phyloP scores from a whole-genome alignment of 1,140 invertebrate genomes.

The Colletes gigas region DNA sequence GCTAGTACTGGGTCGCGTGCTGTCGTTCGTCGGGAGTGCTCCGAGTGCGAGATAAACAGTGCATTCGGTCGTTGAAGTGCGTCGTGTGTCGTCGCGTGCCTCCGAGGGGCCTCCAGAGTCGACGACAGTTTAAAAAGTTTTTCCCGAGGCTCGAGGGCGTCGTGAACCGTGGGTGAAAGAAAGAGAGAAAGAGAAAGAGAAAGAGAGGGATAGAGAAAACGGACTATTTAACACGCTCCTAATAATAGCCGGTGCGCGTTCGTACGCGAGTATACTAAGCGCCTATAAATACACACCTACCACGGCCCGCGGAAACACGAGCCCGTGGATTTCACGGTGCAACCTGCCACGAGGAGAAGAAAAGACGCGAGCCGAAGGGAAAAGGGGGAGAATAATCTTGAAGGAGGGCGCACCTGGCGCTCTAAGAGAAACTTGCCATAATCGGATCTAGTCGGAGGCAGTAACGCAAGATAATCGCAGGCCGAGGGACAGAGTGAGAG shows the following conservation, averaged over 20 bases:
- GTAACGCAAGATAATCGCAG: slow-evolving; percentile 39
- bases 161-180: slow-evolving; percentile 17
- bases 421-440: slow-evolving; percentile 43
- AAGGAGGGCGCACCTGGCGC: slow-evolving; percentile 50
- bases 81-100: slow-evolving; percentile 29
- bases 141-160: neutral
- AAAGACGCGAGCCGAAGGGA: slow-evolving; percentile 38
- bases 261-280: slow-evolving; percentile 65
- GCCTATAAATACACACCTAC: slow-evolving; percentile 68
- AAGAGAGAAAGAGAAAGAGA: slow-evolving; percentile 35
- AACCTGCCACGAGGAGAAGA: slow-evolving; percentile 57
- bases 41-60: slow-evolving; percentile 23
- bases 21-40: slow-evolving; percentile 10
- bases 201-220: slow-evolving; percentile 46
- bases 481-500: neutral
- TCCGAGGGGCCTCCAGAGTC: neutral
- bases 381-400: slow-evolving; percentile 43
- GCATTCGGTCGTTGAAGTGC: slow-evolving; percentile 3
- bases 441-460: slow-evolving; percentile 32
- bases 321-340: slow-evolving; percentile 67
- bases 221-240: slow-evolving; percentile 62
- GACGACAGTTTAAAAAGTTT: neutral
- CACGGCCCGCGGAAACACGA: slow-evolving; percentile 68
- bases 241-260: slow-evolving; percentile 64
- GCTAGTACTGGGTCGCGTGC: slow-evolving; percentile 1